phyloP scores from a whole-genome alignment of 2,797 vertebrate genomes.

The Sebastolobus alascanus region DNA sequence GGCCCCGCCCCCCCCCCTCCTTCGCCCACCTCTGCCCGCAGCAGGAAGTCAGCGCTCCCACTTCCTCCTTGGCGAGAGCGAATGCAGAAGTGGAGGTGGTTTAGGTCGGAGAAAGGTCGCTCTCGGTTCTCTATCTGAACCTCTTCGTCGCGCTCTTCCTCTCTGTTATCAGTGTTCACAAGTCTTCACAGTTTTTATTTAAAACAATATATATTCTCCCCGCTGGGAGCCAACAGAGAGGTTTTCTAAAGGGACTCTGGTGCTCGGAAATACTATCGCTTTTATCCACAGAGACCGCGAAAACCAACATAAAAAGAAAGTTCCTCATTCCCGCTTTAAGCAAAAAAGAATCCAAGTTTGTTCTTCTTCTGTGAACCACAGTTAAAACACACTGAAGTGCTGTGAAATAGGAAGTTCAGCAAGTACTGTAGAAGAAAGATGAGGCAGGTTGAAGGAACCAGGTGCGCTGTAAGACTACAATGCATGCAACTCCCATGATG shows the following conservation, averaged over 20 bases:
- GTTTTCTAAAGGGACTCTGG: no score
- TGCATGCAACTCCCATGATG: neutral
- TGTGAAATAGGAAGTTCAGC: neutral
- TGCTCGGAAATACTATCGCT: no score
- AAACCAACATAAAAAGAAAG: no score
- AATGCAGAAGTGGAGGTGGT: constrained; percentile 77
- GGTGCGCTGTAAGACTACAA: neutral
- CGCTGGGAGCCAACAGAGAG: no score
- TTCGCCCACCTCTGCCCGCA: constrained; percentile 16
- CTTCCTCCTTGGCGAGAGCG: constrained; percentile 68
- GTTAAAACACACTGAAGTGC: neutral
- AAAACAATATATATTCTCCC: no score
- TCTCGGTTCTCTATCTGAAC: constrained; percentile 64
- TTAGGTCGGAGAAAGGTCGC: constrained; percentile 19
- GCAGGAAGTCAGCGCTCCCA: constrained; percentile 76
- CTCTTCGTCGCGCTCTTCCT: constrained; percentile 26
- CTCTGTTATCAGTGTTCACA: neutral
- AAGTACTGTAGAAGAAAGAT: neutral
- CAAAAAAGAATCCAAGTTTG: no score
- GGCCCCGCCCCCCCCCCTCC: neutral
- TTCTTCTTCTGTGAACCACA: neutral
- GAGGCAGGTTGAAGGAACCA: neutral
- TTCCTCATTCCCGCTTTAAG: neutral
- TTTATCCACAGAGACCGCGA: no score
- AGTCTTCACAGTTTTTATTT: no score